A percentile compares a stretch with the other conserved stretches of the same genome.
Conservation (phyloP, 2,888 invertebrate genomes). For the Aphrophora alni region DNA sequence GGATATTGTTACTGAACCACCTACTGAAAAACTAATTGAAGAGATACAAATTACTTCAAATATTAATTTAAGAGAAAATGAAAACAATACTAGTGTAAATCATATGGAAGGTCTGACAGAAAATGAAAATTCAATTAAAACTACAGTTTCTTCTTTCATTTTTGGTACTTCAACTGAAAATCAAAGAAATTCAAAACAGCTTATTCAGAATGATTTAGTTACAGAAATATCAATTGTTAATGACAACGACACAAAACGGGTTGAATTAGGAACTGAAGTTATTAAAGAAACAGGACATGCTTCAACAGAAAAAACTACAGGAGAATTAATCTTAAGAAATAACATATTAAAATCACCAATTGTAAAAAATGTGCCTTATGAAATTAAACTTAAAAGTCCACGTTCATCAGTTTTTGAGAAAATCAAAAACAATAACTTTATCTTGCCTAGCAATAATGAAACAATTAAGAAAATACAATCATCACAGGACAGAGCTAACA, state of each 20-base stretch:
- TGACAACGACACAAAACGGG: neutral
- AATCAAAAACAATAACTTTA: neutral
- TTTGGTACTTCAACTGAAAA: neutral
- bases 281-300: neutral
- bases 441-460: neutral
- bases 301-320: neutral
- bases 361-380: neutral
- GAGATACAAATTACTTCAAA: neutral
- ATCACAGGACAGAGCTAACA: neutral
- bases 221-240: neutral
- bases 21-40: neutral
- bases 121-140: neutral
- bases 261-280: neutral
- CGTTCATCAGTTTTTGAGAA: neutral
- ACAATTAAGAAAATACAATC: neutral
- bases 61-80: neutral
- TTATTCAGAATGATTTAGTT: neutral
- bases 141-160: neutral
- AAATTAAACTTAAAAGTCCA: neutral
- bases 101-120: neutral
- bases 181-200: neutral
- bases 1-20: neutral
- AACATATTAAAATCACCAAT: neutral
- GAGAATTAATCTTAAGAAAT: neutral
- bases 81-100: neutral